Evolutionary conservation across 2,888 invertebrate genomes (phyloP).

Genomic region (Ecliptopera silaceata): DNA sequence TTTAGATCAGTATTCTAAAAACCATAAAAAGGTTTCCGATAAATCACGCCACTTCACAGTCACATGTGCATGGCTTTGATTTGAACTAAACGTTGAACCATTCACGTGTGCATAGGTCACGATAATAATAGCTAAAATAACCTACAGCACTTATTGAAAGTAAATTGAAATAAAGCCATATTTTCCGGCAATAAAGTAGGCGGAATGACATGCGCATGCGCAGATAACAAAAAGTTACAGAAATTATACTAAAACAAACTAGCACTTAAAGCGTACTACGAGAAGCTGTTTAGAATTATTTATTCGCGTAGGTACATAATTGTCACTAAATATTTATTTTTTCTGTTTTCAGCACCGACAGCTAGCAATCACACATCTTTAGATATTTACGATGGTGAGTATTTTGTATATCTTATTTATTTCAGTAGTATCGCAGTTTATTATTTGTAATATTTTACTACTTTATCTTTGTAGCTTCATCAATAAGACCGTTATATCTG

Average conservation of each 20-base stretch:
- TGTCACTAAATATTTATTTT: conserved; percentile 20
- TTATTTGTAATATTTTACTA: no score
- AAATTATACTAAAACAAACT: conserved; percentile 6
- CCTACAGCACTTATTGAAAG: conserved; percentile 26
- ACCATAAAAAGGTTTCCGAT: conserved; percentile 2
- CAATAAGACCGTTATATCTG: not conserved
- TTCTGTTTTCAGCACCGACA: conserved; percentile 86
- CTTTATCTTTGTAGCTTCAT: not conserved
- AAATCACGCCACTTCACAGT: not conserved
- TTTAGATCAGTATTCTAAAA: conserved; percentile 14
- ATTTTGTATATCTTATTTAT: not conserved
- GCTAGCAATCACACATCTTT: conserved; percentile 84
- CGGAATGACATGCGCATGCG: conserved; percentile 46
- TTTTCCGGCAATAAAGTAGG: conserved; percentile 38
- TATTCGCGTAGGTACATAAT: no score
- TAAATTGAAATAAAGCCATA: conserved; percentile 39
- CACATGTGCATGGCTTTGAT: not conserved
- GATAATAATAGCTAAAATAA: not conserved
- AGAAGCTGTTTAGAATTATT: no score
- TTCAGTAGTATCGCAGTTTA: not conserved
- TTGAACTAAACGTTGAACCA: not conserved
- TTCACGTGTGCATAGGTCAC: not conserved
- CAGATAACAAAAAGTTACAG: conserved; percentile 45
- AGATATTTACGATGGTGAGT: conserved; percentile 84
- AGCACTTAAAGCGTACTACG: not conserved